Evolutionary conservation across 2,113 vertebrate genomes (phyloP).

Genomic region (Halichoeres trimaculatus): DNA sequence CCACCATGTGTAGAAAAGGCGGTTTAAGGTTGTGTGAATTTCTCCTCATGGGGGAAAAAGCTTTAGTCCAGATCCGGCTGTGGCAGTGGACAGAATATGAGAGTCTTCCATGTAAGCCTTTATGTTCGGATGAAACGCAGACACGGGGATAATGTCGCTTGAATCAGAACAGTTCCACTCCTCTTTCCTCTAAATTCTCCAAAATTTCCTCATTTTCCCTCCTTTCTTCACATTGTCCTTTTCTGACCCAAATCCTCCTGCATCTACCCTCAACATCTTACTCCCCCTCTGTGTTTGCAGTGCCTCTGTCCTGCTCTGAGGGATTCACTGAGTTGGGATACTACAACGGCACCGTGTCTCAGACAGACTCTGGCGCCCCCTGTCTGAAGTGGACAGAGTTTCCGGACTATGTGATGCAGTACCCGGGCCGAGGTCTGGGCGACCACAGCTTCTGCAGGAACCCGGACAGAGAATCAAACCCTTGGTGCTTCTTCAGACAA

Average conservation of each 20-base stretch:
- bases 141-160: conserved; percentile 59
- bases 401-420: conserved; percentile 92
- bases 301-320: conserved; percentile 84
- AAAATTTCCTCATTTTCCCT: conserved; percentile 28
- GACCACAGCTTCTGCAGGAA: conserved; percentile 92
- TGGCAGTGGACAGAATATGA: neutral
- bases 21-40: conserved; percentile 35
- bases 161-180: conserved; percentile 38
- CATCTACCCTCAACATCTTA: conserved; percentile 7
- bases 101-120: conserved; percentile 53
- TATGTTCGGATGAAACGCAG: conserved; percentile 52
- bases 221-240: too few relatives aligned
- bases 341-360: conserved; percentile 88
- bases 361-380: conserved; percentile 87
- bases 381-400: conserved; percentile 92
- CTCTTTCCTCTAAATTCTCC: conserved; percentile 6
- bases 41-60: conserved; percentile 10
- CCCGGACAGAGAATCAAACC: conserved; percentile 87
- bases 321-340: conserved; percentile 86
- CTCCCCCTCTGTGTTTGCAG: conserved; percentile 68
- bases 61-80: conserved; percentile 47
- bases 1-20: conserved; percentile 14
- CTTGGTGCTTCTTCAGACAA: conserved; percentile 94
- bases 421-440: conserved; percentile 89
- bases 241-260: too few relatives aligned